Base-by-base conservation (phyloP, 2,888 invertebrate species). In the Carcina quercana region DNA sequence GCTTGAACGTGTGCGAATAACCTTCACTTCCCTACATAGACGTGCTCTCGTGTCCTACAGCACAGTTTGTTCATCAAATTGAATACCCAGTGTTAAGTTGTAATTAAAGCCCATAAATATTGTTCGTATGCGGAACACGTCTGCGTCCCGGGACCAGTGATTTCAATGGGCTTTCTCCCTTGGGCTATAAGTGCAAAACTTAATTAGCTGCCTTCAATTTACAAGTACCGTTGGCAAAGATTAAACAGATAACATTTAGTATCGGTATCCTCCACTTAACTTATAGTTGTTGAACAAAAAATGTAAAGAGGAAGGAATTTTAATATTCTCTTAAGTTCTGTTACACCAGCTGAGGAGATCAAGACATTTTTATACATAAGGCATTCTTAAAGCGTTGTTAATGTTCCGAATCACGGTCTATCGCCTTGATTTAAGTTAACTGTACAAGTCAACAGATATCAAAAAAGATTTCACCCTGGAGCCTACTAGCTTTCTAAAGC, bases 101-200 rank as follows among this genome's bases (percentile, higher is more conserved):
- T 67, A 67, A 70, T 70, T 65, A 69, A 59, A 47, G 47, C 43
- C 49, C 56, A 70, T 72, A 66, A 71, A 71, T 69, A 55, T 56
- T 59, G 53, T 53, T 53, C 49, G 49, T 53, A 57, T 51, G 49
- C 50, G 53, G 50, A 61, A 58, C 55, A 46, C 50, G 54, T 50
- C 49, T 37, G 47, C 38, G 36, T 38, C n/a, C n/a, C 36, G 39
- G 40, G 40, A 42, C 33, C 43, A 36, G 51, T 41, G 44, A 47
- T 45, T 45, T 47, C 43, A 37, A 41, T 53, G 51, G 48, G 59
- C 60, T 65, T 62, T 63, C 58, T 47, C 59, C 52, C 24, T 10
- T 24, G 11, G 10, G 45, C 47, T 50, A 59, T 54, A 54, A 59
- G 46, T 32, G 45, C 30, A 37, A 35, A 37, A 30, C 19, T 19